Conservation (phyloP, 2,113 vertebrate species). For the Todiramphus saurophagus region DNA sequence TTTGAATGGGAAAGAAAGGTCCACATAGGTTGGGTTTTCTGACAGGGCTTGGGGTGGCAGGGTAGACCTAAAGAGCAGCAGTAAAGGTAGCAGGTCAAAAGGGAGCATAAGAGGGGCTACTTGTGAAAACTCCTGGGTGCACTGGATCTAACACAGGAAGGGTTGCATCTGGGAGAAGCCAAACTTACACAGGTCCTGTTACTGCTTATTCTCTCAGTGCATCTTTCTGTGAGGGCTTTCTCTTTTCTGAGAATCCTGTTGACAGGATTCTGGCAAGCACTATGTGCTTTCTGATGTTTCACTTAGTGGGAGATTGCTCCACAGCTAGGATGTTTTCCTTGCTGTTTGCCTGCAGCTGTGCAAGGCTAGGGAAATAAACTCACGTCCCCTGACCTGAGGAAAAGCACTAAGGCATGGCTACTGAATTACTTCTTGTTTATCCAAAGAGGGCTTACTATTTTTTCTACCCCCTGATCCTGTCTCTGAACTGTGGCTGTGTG, state of each 20-base stretch:
- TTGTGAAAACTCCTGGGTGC: background rate
- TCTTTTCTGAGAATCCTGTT: background rate
- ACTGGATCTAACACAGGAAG: background rate
- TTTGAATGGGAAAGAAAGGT: background rate
- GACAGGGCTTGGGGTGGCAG: background rate
- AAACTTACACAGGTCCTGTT: no score
- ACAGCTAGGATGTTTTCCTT: background rate
- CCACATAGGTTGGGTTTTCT: background rate
- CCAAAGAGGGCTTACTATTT: background rate
- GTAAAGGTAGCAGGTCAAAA: background rate
- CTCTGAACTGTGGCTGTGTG: background rate
- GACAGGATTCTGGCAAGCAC: background rate
- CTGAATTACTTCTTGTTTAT: conserved; percentile 22
- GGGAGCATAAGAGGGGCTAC: background rate
- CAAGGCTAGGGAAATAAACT: background rate
- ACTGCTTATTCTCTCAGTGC: background rate
- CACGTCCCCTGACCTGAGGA: background rate
- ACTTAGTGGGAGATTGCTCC: background rate
- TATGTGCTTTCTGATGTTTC: background rate
- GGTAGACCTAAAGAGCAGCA: background rate
- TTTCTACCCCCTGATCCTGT: background rate
- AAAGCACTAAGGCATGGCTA: background rate
- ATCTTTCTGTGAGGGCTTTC: background rate
- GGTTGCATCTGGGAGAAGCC: background rate
- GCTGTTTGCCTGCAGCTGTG: background rate